These are phyloP conservation scores for Lucifuga dentata DNA, from an alignment of 2,113 vertebrate genomes.

Conservation along the genomic window DNA sequence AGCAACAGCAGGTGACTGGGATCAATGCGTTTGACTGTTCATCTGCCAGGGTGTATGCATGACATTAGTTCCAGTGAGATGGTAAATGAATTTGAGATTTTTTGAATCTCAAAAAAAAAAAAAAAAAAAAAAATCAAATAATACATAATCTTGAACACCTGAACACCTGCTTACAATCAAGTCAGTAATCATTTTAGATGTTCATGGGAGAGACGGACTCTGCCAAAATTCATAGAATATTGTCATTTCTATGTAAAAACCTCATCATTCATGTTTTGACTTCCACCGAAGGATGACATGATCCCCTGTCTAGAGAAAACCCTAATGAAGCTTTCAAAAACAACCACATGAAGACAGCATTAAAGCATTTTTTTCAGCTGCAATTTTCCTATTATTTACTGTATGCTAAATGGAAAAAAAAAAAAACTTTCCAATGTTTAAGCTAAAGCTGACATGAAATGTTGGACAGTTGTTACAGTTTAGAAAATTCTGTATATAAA, in stretches of 20 bases:
- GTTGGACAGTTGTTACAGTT: too few species aligned
- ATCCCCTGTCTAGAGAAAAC: neutral
- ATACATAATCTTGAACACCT: neutral
- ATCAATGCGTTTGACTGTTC: conserved; percentile 6
- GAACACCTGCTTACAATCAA: too few species aligned
- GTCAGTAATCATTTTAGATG: neutral
- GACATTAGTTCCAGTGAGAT: neutral
- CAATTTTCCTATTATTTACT: too few species aligned
- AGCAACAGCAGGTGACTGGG: conserved; percentile 82
- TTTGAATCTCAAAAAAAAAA: too few species aligned
- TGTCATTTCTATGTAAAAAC: neutral
- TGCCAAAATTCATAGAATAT: neutral
- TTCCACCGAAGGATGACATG: too few species aligned
- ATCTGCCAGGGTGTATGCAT: neutral
- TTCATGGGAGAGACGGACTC: neutral
- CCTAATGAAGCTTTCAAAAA: too few species aligned
- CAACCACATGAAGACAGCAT: too few species aligned
- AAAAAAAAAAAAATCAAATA: neutral
- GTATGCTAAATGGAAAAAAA: too few species aligned
- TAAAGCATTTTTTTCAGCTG: too few species aligned
- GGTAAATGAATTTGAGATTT: conserved; percentile 1
- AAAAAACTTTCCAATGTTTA: too few species aligned
- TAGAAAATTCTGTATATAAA: too few species aligned
- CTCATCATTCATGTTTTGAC: neutral
- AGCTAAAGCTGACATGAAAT: too few species aligned